Evolutionary conservation across 2,113 vertebrate species (phyloP), one percentile per base, ranked within the genome.

Genomic region (Leiothrix lutea): DNA sequence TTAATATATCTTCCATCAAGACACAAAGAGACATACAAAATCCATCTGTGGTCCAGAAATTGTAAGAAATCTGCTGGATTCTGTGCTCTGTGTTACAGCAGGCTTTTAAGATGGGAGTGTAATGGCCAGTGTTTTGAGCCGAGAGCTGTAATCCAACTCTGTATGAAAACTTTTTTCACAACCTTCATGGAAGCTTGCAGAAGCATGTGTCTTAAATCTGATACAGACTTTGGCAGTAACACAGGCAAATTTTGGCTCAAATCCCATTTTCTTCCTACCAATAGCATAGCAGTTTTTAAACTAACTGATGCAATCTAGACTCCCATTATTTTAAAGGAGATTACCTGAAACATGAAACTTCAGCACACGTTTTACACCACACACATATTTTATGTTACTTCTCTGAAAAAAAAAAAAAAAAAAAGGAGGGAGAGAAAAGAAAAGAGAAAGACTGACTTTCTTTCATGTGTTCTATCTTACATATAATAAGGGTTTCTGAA

Each of bases 191-290:
- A 98, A 97, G 96, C 96, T 96, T 97, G 97, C 94, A 97, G 96
- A 92, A 98, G 98, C 99, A 99, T 98, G 98, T 98, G 98, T 98
- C 98, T 99, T 98, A 98, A 99, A 99, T 99, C 98, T 98, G 98
- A 99, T 99, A 98, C 99, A 99, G 99, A 98, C 98, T 97, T 98
- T 98, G 93, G 97, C 97, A 98, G 98, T 93, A 97, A 98, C 91
- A 91, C 96, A 97, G 97, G 75, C 97, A 98, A 97, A 92, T 95
- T 95, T 96, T 98, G 98, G 98, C 98, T 95, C 90, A 88, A 89
- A 97, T 97, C 97, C 98, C 97, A 95, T 95, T 89, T 95, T 78
- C 84, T 96, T 95, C 94, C 98, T 97, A 95, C 98, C 98, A 98
- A 98, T 97, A 96, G 98, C 93, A 44, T n/a, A 96, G 92, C 92